phyloP scores from a whole-genome alignment of 1,140 invertebrate species.

The Centruroides vittatus region DNA sequence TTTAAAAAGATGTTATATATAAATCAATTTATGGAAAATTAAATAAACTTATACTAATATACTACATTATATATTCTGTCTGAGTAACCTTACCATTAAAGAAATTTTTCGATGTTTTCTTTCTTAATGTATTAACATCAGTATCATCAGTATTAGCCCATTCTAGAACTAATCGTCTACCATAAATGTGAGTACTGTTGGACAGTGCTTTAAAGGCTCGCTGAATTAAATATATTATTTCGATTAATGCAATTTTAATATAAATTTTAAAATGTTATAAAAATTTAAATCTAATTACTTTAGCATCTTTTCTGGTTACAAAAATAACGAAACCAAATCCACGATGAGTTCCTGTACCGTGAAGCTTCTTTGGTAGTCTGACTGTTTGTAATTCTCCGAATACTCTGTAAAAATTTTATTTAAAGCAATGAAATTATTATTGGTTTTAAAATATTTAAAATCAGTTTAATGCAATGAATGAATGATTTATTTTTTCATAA shows the following conservation, averaged over 20 bases:
- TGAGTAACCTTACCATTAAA: too few species aligned
- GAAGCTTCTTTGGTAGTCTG: conserved; percentile 78
- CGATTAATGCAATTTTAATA: too few species aligned
- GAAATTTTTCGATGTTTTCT: conserved; percentile 28
- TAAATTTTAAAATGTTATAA: too few species aligned
- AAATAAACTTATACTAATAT: too few species aligned
- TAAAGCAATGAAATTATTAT: too few species aligned
- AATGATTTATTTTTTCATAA: too few species aligned
- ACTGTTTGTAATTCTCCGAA: conserved; percentile 90
- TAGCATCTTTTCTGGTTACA: conserved; percentile 73
- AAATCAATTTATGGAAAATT: too few species aligned
- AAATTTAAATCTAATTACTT: conserved; percentile 40
- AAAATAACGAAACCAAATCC: conserved; percentile 97
- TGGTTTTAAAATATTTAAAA: too few species aligned
- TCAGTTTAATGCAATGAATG: too few species aligned
- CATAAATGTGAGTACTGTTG: conserved; percentile 95
- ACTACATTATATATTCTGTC: too few species aligned
- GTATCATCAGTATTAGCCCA: conserved; percentile 74
- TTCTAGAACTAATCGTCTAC: conserved; percentile 82
- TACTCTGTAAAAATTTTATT: conserved; percentile 38
- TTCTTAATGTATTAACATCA: conserved; percentile 59
- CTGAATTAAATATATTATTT: conserved; percentile 29
- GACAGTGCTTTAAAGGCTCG: conserved; percentile 80
- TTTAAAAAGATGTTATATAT: too few species aligned
- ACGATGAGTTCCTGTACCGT: conserved; percentile 56